phyloP scores from a whole-genome alignment of 2,113 vertebrate genomes.

The Cromileptes altivelis region DNA sequence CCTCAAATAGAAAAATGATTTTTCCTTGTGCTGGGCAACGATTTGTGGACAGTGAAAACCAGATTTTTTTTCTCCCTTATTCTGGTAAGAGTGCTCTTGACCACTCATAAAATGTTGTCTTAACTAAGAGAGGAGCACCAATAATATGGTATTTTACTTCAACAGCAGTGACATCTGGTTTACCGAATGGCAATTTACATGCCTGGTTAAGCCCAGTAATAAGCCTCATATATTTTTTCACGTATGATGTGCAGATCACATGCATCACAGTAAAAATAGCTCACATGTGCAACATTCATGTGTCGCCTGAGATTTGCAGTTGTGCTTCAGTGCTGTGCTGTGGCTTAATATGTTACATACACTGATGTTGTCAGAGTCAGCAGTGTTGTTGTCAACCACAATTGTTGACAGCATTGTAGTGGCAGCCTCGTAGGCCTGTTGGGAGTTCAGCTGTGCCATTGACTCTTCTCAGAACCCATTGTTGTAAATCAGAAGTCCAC shows the following conservation, averaged over 20 bases:
- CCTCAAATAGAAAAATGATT: too few relatives aligned
- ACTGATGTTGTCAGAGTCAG: slow-evolving; percentile 6
- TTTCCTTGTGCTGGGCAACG: too few relatives aligned
- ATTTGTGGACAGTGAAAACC: too few relatives aligned
- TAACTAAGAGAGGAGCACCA: too few relatives aligned
- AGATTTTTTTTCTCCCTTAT: too few relatives aligned
- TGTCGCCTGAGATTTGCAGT: background rate
- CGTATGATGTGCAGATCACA: background rate
- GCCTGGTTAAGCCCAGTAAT: background rate
- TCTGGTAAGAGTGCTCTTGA: too few relatives aligned
- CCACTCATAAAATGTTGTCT: too few relatives aligned
- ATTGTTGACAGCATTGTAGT: background rate
- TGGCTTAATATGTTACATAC: background rate
- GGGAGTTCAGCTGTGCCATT: background rate
- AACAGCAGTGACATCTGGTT: background rate
- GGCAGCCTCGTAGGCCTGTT: background rate
- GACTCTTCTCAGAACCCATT: background rate
- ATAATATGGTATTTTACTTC: too few relatives aligned
- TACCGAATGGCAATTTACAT: background rate
- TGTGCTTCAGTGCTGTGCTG: background rate
- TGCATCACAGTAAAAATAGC: background rate
- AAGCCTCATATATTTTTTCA: background rate
- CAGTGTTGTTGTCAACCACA: background rate
- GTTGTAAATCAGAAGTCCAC: background rate
- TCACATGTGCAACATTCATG: background rate